These are phyloP conservation scores for Dallia pectoralis DNA, from an alignment of 2,797 vertebrate genomes.

Conservation along the genomic window DNA sequence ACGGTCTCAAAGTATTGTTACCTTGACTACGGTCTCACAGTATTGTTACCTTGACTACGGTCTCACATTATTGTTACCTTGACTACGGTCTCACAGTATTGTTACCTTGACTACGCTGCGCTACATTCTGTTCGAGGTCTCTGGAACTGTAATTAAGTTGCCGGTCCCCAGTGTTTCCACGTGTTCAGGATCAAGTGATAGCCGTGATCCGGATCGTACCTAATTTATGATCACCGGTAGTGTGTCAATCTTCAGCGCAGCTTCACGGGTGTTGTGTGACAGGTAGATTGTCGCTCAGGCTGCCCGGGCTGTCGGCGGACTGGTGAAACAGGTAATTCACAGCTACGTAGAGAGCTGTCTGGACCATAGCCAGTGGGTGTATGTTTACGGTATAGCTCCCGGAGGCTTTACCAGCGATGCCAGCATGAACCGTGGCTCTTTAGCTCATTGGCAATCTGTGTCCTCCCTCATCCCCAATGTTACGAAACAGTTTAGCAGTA, in stretches of 20 bases:
- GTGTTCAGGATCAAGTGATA: slow-evolving; percentile 52
- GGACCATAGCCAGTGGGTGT: slow-evolving; percentile 29
- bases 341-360: slow-evolving; percentile 9
- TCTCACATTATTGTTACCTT: neutral
- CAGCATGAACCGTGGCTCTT: neutral
- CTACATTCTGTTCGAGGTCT: neutral
- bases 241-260: slow-evolving; percentile 38
- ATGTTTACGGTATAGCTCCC: slow-evolving; percentile 20
- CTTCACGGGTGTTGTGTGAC: slow-evolving; percentile 28
- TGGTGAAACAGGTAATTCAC: slow-evolving; percentile 13
- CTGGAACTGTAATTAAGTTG: slow-evolving; percentile 27
- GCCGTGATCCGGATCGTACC: slow-evolving; percentile 54
- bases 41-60: too few species aligned
- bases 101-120: too few species aligned
- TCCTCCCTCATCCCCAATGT: neutral
- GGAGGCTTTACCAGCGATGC: slow-evolving; percentile 6
- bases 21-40: too few species aligned
- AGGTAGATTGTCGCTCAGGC: slow-evolving; percentile 22
- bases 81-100: too few species aligned
- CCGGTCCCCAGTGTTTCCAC: slow-evolving; percentile 10
- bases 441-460: slow-evolving; percentile 17
- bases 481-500: neutral
- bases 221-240: slow-evolving; percentile 63
- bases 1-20: too few species aligned
- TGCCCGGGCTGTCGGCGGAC: neutral